Percentiles rank a stretch among this genome's conserved stretches.
Conservation (phyloP, 2,888 invertebrate species). For the Limnephilus marmoratus region DNA sequence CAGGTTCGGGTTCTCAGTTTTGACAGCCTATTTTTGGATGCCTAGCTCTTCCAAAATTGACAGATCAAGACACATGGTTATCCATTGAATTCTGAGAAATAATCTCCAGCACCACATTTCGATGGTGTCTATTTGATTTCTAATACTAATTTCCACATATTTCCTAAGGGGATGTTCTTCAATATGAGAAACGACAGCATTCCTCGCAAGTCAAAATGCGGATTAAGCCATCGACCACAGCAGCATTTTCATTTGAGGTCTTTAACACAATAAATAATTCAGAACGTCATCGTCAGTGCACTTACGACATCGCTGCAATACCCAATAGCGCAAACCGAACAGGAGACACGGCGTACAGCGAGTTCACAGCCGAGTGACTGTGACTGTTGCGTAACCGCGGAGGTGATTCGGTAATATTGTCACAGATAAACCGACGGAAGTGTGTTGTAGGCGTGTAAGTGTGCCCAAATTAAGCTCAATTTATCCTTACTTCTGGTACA, state of each 20-base stretch:
- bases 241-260: not conserved
- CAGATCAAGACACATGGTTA: no score
- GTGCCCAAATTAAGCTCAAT: not conserved
- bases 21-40: no score
- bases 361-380: not conserved
- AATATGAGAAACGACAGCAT: not conserved
- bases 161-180: not conserved
- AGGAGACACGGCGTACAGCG: not conserved
- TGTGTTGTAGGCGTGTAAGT: not conserved
- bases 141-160: not conserved
- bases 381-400: conserved; percentile 6
- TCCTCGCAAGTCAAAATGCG: not conserved
- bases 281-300: not conserved
- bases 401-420: not conserved
- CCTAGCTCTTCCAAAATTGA: no score
- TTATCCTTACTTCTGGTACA: not conserved
- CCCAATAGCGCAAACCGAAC: not conserved
- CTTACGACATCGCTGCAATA: not conserved
- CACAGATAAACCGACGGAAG: not conserved
- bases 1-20: no score
- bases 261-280: not conserved
- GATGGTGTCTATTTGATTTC: not conserved
- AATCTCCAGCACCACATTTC: no score
- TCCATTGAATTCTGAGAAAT: no score
- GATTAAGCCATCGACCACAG: not conserved